These are phyloP conservation scores for Diachasmimorpha longicaudata DNA, from an alignment of 1,140 invertebrate species.

Conservation along the genomic window DNA sequence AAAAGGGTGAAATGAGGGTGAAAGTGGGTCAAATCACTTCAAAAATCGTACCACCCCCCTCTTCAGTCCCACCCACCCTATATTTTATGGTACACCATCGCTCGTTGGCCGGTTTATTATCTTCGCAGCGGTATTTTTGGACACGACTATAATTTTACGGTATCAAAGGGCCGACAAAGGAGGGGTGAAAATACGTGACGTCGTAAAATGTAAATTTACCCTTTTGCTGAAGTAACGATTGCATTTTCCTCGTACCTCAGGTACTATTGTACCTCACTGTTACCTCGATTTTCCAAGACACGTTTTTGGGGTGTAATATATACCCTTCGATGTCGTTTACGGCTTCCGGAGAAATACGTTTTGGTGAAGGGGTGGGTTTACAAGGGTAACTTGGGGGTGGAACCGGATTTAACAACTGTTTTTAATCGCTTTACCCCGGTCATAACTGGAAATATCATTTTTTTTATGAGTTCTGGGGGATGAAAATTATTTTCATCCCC, in stretches of 20 bases:
- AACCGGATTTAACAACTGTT: background rate
- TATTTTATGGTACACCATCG: background rate
- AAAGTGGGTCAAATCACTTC: too few relatives aligned
- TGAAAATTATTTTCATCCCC: too few relatives aligned
- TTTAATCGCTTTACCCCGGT: background rate
- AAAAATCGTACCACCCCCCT: too few relatives aligned
- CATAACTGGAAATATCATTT: background rate
- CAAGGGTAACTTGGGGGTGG: background rate
- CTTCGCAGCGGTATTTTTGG: background rate
- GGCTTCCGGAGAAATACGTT: background rate
- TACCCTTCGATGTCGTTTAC: background rate
- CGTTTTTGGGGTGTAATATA: conserved; percentile 1
- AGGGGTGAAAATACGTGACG: conserved; percentile 15
- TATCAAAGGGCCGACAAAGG: background rate
- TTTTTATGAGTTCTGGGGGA: background rate
- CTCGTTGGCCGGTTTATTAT: background rate
- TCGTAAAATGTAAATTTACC: conserved; percentile 31
- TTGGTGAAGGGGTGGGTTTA: background rate
- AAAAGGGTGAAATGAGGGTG: too few relatives aligned
- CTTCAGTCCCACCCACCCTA: background rate
- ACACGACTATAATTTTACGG: background rate
- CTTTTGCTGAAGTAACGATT: conserved; percentile 12
- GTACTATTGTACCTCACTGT: background rate
- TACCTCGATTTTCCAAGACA: conserved; percentile 10
- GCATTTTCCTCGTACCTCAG: conserved; percentile 10